phyloP scores from a whole-genome alignment of 2,113 vertebrate species.

The Toxotes jaculatrix region DNA sequence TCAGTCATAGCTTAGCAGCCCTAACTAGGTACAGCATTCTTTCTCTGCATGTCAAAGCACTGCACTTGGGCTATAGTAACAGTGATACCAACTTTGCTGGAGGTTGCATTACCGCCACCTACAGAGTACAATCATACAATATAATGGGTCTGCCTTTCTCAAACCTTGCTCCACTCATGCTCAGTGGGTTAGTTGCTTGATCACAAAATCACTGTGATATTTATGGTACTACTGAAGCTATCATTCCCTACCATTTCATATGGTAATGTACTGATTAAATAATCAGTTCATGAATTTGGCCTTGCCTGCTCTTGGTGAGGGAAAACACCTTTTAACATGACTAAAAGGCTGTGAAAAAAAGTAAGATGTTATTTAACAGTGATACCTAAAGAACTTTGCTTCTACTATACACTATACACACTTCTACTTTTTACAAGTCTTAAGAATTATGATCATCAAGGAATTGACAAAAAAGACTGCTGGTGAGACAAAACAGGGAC shows the following conservation, averaged over 20 bases:
- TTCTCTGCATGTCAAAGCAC: too few relatives aligned
- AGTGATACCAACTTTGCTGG: too few relatives aligned
- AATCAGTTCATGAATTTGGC: constrained; percentile 1
- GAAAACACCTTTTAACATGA: neutral
- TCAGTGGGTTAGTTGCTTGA: too few relatives aligned
- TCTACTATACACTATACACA: too few relatives aligned
- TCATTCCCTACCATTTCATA: neutral
- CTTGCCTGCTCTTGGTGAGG: neutral
- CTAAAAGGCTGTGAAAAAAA: neutral
- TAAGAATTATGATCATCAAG: neutral
- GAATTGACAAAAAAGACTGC: neutral
- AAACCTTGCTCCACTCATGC: too few relatives aligned
- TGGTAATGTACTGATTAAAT: constrained; percentile 14
- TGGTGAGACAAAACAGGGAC: neutral
- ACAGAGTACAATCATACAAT: too few relatives aligned
- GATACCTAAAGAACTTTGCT: neutral
- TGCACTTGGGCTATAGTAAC: too few relatives aligned
- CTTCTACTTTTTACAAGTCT: constrained; percentile 4
- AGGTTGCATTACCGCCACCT: too few relatives aligned
- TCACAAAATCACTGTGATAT: neutral
- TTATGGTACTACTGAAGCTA: neutral
- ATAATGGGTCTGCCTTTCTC: too few relatives aligned
- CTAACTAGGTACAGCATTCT: too few relatives aligned
- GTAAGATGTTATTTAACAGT: neutral
- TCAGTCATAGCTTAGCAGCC: too few relatives aligned